Evolutionary conservation across 1,140 invertebrate genomes (phyloP).

Genomic region (Bombus waltoni): DNA sequence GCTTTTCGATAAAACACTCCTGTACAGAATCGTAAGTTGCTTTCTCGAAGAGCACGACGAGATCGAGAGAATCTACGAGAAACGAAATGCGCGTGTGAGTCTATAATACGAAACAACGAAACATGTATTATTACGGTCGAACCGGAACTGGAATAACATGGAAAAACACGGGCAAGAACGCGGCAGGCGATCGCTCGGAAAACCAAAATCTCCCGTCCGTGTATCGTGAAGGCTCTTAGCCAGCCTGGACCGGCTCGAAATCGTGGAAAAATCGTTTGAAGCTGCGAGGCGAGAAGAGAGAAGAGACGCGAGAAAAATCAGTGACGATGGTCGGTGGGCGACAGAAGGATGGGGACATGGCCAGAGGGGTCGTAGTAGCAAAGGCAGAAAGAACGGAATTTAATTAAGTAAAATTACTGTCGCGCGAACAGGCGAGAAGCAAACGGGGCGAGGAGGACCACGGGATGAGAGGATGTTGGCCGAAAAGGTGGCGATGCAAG

Average conservation of each 20-base stretch:
- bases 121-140: no score
- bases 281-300: constrained; percentile 17
- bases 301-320: constrained; percentile 70
- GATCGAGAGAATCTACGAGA: no score
- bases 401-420: constrained; percentile 84
- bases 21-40: no score
- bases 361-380: constrained; percentile 59
- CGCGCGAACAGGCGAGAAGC: constrained; percentile 77
- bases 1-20: no score
- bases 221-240: constrained; percentile 18
- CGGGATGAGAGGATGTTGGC: constrained; percentile 18
- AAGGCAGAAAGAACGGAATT: constrained; percentile 82
- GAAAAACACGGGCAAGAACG: no score
- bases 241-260: constrained; percentile 10
- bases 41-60: no score
- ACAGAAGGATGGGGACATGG: constrained; percentile 41
- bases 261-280: constrained; percentile 65
- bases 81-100: no score
- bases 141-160: no score
- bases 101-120: no score
- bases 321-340: constrained; percentile 50
- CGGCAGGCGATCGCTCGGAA: constrained; percentile 26
- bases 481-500: constrained; percentile 63
- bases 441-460: constrained; percentile 15
- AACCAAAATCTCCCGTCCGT: neutral